phyloP scores from a whole-genome alignment of 2,888 invertebrate genomes.

The Ornithoptera alexandrae region DNA sequence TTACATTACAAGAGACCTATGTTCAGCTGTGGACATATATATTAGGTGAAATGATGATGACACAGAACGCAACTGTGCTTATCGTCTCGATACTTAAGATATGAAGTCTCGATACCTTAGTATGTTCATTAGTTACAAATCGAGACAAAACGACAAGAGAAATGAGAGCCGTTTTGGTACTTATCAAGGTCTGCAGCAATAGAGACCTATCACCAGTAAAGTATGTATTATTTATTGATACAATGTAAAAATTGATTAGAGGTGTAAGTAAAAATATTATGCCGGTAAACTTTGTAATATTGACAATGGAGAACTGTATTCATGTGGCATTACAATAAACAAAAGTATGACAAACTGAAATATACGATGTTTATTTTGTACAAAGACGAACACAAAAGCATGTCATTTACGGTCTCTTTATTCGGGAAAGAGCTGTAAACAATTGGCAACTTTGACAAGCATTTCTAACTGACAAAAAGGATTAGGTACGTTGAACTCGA shows the following conservation, averaged over 20 bases:
- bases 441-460: constrained; percentile 74
- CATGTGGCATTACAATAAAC: constrained; percentile 59
- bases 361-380: constrained; percentile 70
- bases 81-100: no score
- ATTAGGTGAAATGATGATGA: no score
- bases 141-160: not conserved
- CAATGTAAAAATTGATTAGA: constrained; percentile 1
- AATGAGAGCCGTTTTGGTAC: no score
- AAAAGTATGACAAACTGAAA: constrained; percentile 60
- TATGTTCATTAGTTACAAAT: not conserved
- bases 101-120: no score
- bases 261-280: constrained; percentile 10
- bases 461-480: constrained; percentile 69
- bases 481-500: constrained; percentile 49
- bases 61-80: no score
- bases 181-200: no score
- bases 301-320: constrained; percentile 41
- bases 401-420: constrained; percentile 65
- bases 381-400: constrained; percentile 62
- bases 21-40: no score
- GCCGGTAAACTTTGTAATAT: constrained; percentile 12
- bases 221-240: not conserved
- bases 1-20: no score
- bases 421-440: constrained; percentile 65
- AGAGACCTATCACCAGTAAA: not conserved